Conservation (phyloP, 2,797 vertebrate genomes). For the Dryobates pubescens region DNA sequence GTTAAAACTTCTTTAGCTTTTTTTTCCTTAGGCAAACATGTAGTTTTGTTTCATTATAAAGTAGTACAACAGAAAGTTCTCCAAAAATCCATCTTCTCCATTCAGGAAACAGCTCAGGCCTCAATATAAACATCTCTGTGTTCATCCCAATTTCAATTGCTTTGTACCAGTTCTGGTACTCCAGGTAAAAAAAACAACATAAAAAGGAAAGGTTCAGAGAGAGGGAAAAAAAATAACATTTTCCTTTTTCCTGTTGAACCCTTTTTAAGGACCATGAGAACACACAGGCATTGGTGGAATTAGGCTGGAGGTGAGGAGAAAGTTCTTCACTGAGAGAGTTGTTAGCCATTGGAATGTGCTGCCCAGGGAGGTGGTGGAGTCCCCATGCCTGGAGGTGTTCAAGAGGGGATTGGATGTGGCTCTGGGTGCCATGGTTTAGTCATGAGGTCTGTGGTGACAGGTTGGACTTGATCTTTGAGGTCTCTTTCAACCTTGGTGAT, state of each 20-base stretch:
- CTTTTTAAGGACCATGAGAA: not conserved
- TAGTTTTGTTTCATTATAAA: not conserved
- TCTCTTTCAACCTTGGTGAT: too few relatives aligned
- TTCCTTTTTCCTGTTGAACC: not conserved
- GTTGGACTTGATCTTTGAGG: too few relatives aligned
- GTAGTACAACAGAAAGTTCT: not conserved
- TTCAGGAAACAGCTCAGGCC: not conserved
- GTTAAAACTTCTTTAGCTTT: not conserved
- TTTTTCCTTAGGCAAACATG: not conserved
- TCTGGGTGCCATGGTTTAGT: too few relatives aligned
- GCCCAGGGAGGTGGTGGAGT: too few relatives aligned
- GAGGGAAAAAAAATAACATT: not conserved
- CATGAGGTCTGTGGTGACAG: too few relatives aligned
- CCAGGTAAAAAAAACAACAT: not conserved
- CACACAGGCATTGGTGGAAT: not conserved
- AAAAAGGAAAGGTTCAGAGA: not conserved
- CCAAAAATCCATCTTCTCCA: not conserved
- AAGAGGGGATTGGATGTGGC: too few relatives aligned
- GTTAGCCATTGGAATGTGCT: too few relatives aligned
- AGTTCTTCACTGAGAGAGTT: too few relatives aligned
- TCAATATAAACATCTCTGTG: not conserved
- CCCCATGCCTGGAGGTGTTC: too few relatives aligned
- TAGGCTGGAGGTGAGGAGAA: not conserved
- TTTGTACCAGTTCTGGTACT: not conserved
- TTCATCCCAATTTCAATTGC: not conserved